These are phyloP conservation scores for Colossoma macropomum DNA, from an alignment of 2,113 vertebrate genomes.

Conservation along the genomic window DNA sequence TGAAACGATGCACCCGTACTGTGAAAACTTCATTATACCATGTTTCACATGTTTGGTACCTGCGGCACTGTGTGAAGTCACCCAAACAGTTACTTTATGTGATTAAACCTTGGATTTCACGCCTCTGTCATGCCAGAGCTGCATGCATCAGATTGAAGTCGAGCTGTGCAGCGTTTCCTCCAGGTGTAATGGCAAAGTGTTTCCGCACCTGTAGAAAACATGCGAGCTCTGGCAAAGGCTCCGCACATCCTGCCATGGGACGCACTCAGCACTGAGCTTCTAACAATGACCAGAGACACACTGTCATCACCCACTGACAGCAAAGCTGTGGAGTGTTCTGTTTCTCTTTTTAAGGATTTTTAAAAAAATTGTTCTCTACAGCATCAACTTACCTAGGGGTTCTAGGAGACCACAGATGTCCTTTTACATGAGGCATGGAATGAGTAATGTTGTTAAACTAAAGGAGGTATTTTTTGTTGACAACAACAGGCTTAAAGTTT, in stretches of 20 bases:
- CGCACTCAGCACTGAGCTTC: background rate
- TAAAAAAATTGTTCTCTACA: background rate
- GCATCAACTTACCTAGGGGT: background rate
- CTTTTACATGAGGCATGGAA: background rate
- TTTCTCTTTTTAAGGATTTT: background rate
- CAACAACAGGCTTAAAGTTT: background rate
- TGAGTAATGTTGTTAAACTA: slow-evolving; percentile 10
- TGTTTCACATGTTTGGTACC: background rate
- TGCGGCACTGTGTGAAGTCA: slow-evolving; percentile 1
- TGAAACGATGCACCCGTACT: background rate
- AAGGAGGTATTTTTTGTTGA: background rate
- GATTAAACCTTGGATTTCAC: slow-evolving; percentile 27
- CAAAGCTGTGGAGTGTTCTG: background rate
- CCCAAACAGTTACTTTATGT: background rate
- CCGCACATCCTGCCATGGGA: background rate
- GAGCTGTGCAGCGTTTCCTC: background rate
- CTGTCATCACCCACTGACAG: background rate
- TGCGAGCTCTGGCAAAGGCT: background rate
- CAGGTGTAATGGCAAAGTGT: background rate
- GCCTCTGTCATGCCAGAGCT: slow-evolving; percentile 14
- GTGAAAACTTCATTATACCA: slow-evolving; percentile 1
- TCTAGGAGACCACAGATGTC: background rate
- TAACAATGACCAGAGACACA: background rate
- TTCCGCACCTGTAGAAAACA: slow-evolving; percentile 8
- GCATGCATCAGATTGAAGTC: slow-evolving; percentile 13